Conservation (phyloP, 1,140 invertebrate genomes). For the Trichonephila inaurata region DNA sequence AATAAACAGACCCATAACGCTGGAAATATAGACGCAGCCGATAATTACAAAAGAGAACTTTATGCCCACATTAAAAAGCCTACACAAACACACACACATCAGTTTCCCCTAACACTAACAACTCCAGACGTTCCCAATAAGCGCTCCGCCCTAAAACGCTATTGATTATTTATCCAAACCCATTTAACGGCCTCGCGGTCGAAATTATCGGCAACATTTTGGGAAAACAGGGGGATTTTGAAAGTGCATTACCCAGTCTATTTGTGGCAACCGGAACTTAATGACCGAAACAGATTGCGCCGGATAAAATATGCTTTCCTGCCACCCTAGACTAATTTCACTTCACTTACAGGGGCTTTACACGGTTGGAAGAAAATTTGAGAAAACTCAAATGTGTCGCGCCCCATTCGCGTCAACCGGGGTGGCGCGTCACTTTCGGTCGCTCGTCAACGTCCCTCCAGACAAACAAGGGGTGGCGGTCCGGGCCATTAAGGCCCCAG, state of each 20-base stretch:
- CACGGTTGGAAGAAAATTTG: slow-evolving; percentile 12
- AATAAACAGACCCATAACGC: no score
- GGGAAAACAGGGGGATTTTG: neutral
- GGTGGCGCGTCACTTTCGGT: slow-evolving; percentile 41
- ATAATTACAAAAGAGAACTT: neutral
- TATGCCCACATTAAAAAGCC: neutral
- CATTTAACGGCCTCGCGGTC: neutral
- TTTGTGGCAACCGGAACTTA: neutral
- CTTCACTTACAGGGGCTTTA: slow-evolving; percentile 3
- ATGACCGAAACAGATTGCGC: neutral
- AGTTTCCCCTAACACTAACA: neutral
- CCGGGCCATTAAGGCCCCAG: neutral
- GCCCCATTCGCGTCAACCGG: slow-evolving; percentile 2
- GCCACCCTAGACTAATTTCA: neutral
- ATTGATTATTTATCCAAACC: neutral
- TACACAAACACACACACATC: neutral
- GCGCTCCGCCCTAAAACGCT: neutral
- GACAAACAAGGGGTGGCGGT: slow-evolving; percentile 46
- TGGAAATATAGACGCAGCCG: no score
- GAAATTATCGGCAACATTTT: slow-evolving; percentile 1
- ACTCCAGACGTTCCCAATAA: neutral
- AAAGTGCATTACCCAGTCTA: slow-evolving; percentile 18
- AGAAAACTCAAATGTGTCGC: slow-evolving; percentile 36
- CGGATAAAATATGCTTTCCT: slow-evolving; percentile 14
- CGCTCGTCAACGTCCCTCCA: neutral